Evolutionary conservation across 23 tunicate species (phyloP).

Genomic region (Botrylloides violaceus): DNA sequence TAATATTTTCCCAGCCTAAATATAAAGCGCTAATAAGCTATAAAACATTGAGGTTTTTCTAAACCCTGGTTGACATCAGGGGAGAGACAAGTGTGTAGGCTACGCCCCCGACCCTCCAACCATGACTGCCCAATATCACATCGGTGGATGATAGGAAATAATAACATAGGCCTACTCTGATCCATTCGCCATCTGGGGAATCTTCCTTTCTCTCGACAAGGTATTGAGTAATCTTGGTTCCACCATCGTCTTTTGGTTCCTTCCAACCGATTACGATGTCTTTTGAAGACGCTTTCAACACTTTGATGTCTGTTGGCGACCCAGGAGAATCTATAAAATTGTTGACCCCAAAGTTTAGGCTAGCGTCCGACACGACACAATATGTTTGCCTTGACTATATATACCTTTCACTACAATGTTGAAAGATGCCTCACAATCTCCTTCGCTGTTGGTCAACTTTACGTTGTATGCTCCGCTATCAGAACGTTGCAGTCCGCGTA

Average conservation of each 20-base stretch:
- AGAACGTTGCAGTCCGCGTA: slow-evolving; percentile 24
- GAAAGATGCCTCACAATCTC: slow-evolving; percentile 49
- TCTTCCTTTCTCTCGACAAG: slow-evolving; percentile 54
- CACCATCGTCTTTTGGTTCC: slow-evolving; percentile 87
- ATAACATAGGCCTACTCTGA: slow-evolving; percentile 48
- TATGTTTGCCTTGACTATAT: too few relatives aligned
- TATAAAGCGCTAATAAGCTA: too few relatives aligned
- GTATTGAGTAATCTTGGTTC: slow-evolving; percentile 67
- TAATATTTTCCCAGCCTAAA: slow-evolving; percentile 59
- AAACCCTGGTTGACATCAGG: too few relatives aligned
- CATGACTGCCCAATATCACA: too few relatives aligned
- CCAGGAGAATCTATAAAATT: slow-evolving; percentile 37
- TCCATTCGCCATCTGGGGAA: slow-evolving; percentile 49
- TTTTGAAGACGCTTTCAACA: slow-evolving; percentile 83
- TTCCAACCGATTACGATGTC: slow-evolving; percentile 72
- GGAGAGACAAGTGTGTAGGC: too few relatives aligned
- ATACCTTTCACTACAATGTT: slow-evolving; percentile 67
- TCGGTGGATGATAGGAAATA: too few relatives aligned
- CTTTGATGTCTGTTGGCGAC: slow-evolving; percentile 39
- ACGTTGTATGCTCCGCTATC: slow-evolving; percentile 69
- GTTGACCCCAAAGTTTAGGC: too few relatives aligned
- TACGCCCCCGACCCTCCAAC: too few relatives aligned
- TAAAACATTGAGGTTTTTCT: too few relatives aligned
- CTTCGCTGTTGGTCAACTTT: slow-evolving; percentile 57
- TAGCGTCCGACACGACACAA: too few relatives aligned